Percentiles rank a stretch among this genome's conserved stretches.
Evolutionary conservation across 1,140 invertebrate species (phyloP).

Genomic region (Colletes gigas): DNA sequence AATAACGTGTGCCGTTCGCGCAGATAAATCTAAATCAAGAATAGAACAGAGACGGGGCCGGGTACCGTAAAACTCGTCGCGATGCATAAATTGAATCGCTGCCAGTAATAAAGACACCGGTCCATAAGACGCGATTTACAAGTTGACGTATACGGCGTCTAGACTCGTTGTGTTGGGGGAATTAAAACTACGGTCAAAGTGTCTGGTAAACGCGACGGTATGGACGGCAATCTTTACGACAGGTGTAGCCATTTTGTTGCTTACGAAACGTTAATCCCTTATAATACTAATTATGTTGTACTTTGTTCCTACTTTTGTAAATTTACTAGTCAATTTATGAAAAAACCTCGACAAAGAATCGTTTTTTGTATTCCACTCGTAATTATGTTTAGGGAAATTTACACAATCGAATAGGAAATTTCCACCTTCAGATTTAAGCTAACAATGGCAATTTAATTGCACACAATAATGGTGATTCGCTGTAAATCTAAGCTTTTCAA

Average conservation of each 20-base stretch:
- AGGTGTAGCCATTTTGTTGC: neutral
- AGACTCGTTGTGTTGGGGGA: neutral
- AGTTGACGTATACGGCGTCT: neutral
- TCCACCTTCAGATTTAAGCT: too few species aligned
- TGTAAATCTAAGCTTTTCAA: too few species aligned
- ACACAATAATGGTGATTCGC: too few species aligned
- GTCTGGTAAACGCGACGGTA: neutral
- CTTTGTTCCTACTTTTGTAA: too few species aligned
- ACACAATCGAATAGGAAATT: too few species aligned
- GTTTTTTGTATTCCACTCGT: too few species aligned
- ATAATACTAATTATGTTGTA: too few species aligned
- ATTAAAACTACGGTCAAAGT: neutral
- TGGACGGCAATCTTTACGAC: neutral
- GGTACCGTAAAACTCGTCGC: neutral
- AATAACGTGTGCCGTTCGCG: neutral
- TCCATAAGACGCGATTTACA: neutral
- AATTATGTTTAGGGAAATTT: too few species aligned
- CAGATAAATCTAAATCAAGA: slow-evolving; percentile 12
- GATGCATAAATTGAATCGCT: slow-evolving; percentile 11
- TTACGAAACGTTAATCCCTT: too few species aligned
- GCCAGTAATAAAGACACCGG: slow-evolving; percentile 4
- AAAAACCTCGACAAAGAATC: too few species aligned
- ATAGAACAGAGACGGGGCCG: neutral
- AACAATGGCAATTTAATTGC: too few species aligned
- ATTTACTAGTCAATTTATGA: too few species aligned